These are phyloP conservation scores for Nylanderia fulva DNA, from an alignment of 1,140 invertebrate species.

Conservation along the genomic window DNA sequence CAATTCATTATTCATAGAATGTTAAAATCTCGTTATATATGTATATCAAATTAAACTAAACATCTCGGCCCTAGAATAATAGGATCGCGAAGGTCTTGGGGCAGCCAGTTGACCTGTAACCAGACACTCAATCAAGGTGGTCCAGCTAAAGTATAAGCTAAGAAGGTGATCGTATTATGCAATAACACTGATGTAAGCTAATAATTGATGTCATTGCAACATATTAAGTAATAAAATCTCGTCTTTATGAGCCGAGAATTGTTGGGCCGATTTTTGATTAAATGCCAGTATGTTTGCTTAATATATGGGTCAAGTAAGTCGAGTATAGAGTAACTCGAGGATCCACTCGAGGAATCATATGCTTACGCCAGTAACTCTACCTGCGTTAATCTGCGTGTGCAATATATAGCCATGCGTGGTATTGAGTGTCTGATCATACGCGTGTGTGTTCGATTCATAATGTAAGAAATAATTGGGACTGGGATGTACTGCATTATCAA, in stretches of 20 bases:
- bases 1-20: neutral
- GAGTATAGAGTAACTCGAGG: constrained; percentile 72
- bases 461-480: neutral
- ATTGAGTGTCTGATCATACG: neutral
- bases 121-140: neutral
- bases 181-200: constrained; percentile 59
- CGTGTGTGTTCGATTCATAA: neutral
- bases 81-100: neutral
- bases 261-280: constrained; percentile 16
- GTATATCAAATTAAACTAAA: neutral
- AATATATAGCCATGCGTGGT: neutral
- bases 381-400: constrained; percentile 10
- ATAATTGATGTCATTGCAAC: constrained; percentile 72
- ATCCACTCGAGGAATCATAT: constrained; percentile 49
- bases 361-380: constrained; percentile 15
- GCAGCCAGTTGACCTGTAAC: neutral
- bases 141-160: neutral
- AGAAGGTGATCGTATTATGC: constrained; percentile 43
- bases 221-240: constrained; percentile 73
- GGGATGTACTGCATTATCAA: neutral
- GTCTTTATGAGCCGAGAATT: constrained; percentile 10
- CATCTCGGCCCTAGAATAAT: neutral
- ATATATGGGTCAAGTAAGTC: constrained; percentile 75
- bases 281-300: constrained; percentile 43
- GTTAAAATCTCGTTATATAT: neutral